Percentiles rank a stretch among this genome's conserved stretches.
Conservation (phyloP, 2,113 vertebrate species). For the Myiagra hebetior region DNA sequence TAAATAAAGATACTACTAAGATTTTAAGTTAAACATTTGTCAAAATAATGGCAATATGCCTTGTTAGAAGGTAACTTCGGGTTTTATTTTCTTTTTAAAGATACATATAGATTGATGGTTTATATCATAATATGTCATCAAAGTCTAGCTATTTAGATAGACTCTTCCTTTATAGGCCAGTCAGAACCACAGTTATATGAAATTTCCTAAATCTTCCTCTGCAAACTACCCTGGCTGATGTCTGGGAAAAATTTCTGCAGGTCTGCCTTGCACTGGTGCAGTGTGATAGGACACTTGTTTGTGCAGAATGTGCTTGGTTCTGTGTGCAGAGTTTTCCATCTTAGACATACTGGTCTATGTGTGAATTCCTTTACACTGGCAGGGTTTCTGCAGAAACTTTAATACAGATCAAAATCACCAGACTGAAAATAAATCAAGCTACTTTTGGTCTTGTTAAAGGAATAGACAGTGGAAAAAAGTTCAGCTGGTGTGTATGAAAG, state of each 20-base stretch:
- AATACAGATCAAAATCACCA: not conserved
- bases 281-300: not conserved
- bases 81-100: not conserved
- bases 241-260: not conserved
- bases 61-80: not conserved
- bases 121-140: not conserved
- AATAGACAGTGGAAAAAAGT: not conserved
- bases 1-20: not conserved
- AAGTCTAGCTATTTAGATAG: not conserved
- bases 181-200: not conserved
- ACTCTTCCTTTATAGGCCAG: not conserved
- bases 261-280: not conserved
- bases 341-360: rapidly evolving
- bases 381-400: not conserved
- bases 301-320: not conserved
- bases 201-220: not conserved
- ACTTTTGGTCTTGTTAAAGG: not conserved
- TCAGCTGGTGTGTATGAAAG: not conserved
- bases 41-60: not conserved
- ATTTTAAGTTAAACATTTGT: not conserved
- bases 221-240: not conserved
- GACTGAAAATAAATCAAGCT: not conserved
- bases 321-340: not conserved
- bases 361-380: not conserved
- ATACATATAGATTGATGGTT: not conserved